Base-by-base conservation (phyloP, 2,113 vertebrate genomes). In the Myiopsitta monachus region DNA sequence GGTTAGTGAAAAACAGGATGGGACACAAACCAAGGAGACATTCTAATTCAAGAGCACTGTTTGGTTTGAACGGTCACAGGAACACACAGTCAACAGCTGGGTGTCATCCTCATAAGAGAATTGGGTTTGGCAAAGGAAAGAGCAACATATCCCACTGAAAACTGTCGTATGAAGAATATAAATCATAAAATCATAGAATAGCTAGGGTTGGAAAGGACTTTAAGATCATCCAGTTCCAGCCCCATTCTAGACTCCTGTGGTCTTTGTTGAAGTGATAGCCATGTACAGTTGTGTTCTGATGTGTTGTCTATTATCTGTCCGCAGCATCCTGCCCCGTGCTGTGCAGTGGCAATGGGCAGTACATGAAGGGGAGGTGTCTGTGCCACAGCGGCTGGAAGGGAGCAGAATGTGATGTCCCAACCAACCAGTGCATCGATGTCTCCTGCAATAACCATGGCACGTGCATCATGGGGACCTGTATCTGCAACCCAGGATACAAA, bases 371-470 rank as follows among this genome's bases (percentile, higher is more conserved):
- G 49, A 98, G 99, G 85, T 99, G 99, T 94, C 96, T 99, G 97
- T 99, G 99, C 97, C 99, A 99, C 94, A 99, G 99, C 1, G 99
- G 99, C 87, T 99, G 99, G 99, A 99, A 99, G 96, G 99, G 99
- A 15, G 98, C 99, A 0, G 99, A 99, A 85, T 99, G 99, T 2
- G 99, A 99, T 2, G 99, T 99, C 91, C 99, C 99, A 7, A 99
- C 99, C 36, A 99, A 97, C 98, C 99, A 99, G 98, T 99, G 99
- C 94, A 98, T 99, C 7, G 99, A 99, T 14, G 92, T 99, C 87
- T 98, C 99, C 83, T 99, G 99, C 98, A 99, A 98, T 39, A 98
- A 98, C 97, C 99, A 99, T 0, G 99, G 99, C 75, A 99, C 99
- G 1, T 99, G 99, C 96, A 99, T 99, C 95, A 98, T 98, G 97